A percentile compares a stretch with the other conserved stretches of the same genome.
These are phyloP conservation scores for Sphinx pinastri DNA, from an alignment of 2,888 invertebrate genomes.

Conservation along the genomic window DNA sequence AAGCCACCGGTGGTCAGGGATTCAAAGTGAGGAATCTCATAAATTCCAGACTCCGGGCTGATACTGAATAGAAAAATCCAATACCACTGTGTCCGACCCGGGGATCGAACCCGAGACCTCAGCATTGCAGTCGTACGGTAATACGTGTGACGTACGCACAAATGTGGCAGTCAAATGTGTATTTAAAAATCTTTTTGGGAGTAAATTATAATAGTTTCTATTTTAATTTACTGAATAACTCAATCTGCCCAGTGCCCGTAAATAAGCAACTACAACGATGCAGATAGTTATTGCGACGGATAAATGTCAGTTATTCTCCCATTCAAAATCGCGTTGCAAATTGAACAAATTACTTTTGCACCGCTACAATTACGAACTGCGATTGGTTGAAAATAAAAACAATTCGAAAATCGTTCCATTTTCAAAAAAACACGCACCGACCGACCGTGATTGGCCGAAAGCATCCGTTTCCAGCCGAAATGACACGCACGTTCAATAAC, in stretches of 20 bases:
- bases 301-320: constrained; percentile 10
- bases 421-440: constrained; percentile 39
- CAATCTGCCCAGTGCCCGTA: not conserved
- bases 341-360: constrained; percentile 20
- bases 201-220: no score
- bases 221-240: not conserved
- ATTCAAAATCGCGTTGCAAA: constrained; percentile 12
- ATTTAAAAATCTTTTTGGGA: no score
- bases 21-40: no score
- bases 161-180: no score
- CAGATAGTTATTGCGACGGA: not conserved
- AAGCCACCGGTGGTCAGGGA: no score
- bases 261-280: not conserved
- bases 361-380: constrained; percentile 10
- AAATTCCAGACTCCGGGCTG: no score
- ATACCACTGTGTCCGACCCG: no score
- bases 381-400: constrained; percentile 24
- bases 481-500: constrained; percentile 64
- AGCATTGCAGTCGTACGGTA: no score
- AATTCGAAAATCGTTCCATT: constrained; percentile 27
- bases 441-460: constrained; percentile 54
- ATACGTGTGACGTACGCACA: no score
- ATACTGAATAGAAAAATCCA: no score
- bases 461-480: constrained; percentile 57
- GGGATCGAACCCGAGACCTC: no score